phyloP scores from a whole-genome alignment of 1,140 invertebrate genomes.

The Aphis gossypii region DNA sequence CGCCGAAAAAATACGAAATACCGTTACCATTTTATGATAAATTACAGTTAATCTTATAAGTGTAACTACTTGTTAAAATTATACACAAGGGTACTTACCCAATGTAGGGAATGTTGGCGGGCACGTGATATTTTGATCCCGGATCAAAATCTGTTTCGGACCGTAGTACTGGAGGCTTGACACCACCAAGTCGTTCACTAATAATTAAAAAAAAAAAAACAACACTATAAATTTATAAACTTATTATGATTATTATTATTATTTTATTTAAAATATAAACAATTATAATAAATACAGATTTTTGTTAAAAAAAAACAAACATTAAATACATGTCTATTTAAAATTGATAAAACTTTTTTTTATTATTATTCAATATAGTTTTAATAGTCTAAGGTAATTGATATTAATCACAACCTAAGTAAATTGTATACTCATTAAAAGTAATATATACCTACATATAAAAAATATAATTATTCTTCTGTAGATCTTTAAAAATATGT shows the following conservation, averaged over 20 bases:
- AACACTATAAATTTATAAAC: neutral
- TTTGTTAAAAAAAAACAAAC: neutral
- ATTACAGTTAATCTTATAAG: neutral
- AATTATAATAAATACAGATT: neutral
- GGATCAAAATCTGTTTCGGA: slow-evolving; percentile 90
- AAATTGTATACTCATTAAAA: neutral
- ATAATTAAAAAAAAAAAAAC: slow-evolving; percentile 58
- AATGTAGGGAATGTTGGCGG: slow-evolving; percentile 88
- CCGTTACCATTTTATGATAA: neutral
- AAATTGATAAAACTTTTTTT: neutral
- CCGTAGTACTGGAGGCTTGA: slow-evolving; percentile 83
- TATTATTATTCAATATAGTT: neutral
- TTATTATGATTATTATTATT: too few species aligned
- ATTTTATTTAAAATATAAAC: neutral
- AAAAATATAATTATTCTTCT: neutral
- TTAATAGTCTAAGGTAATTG: neutral
- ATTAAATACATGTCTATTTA: neutral
- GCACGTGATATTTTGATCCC: slow-evolving; percentile 89
- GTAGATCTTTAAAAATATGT: neutral
- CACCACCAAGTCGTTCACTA: slow-evolving; percentile 81
- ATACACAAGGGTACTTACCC: slow-evolving; percentile 72
- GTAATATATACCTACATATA: neutral
- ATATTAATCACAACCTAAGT: neutral
- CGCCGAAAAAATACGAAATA: neutral
- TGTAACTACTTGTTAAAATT: neutral